phyloP scores from a whole-genome alignment of 2,797 vertebrate species.

The Leptoclinus maculatus region DNA sequence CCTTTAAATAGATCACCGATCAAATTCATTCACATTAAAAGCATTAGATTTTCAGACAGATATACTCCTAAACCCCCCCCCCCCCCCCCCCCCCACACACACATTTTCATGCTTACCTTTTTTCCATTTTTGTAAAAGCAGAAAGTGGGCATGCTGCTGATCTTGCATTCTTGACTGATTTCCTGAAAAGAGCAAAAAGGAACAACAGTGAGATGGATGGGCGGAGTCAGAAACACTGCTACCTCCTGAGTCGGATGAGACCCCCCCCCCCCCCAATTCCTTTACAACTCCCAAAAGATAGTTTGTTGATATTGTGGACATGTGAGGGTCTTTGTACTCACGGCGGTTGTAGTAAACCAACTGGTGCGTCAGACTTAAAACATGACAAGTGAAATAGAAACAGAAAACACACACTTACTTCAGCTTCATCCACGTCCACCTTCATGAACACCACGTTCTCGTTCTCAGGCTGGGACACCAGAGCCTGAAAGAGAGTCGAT shows the following conservation, averaged over 20 bases:
- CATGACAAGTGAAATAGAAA: neutral
- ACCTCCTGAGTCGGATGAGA: neutral
- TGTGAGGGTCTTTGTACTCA: too few relatives aligned
- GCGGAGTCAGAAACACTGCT: neutral
- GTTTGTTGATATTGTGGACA: neutral
- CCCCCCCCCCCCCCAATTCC: neutral
- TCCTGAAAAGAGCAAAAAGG: slow-evolving; percentile 82
- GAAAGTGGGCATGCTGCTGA: slow-evolving; percentile 94
- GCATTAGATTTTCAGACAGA: too few relatives aligned
- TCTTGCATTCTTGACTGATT: slow-evolving; percentile 77
- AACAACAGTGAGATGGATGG: neutral
- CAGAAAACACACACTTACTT: slow-evolving; percentile 74
- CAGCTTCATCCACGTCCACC: slow-evolving; percentile 92
- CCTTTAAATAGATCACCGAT: too few relatives aligned
- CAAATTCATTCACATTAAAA: too few relatives aligned
- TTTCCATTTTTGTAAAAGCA: slow-evolving; percentile 87
- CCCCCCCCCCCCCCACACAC: too few relatives aligned
- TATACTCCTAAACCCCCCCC: too few relatives aligned
- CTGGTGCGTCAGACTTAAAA: too few relatives aligned
- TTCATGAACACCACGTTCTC: slow-evolving; percentile 89
- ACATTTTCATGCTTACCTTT: slow-evolving; percentile 79
- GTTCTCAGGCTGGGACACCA: slow-evolving; percentile 63
- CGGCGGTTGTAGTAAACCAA: too few relatives aligned
- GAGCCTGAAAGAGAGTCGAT: slow-evolving; percentile 68
- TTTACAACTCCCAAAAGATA: neutral